Evolutionary conservation across 2,113 vertebrate genomes (phyloP).

Genomic region (Camelus dromedarius): DNA sequence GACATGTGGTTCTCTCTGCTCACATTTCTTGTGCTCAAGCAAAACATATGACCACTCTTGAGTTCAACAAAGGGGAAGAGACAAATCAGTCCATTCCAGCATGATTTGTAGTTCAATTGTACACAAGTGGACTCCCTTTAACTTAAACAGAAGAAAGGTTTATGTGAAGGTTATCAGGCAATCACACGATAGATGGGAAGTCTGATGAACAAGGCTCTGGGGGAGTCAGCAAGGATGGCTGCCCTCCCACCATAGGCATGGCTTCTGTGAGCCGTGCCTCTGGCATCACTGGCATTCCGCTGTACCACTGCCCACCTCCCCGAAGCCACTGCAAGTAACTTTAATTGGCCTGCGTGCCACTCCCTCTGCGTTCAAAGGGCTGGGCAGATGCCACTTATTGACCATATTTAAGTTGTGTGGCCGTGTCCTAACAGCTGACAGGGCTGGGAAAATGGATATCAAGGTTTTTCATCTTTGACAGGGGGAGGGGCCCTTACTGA

Average conservation of each 20-base stretch:
- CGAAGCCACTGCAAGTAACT: not conserved
- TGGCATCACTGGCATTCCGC: not conserved
- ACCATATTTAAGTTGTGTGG: not conserved
- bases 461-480: not conserved
- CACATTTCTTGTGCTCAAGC: not conserved
- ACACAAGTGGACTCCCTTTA: not conserved
- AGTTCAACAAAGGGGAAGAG: not conserved
- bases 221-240: rapidly evolving
- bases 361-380: not conserved
- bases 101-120: not conserved
- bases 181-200: not conserved
- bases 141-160: not conserved
- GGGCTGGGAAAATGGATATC: not conserved
- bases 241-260: no score
- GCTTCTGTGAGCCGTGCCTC: not conserved
- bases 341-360: not conserved
- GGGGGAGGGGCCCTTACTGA: not conserved
- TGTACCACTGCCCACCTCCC: not conserved
- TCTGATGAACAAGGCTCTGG: not conserved
- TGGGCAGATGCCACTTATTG: not conserved
- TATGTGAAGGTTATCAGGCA: not conserved
- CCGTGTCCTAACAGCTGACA: not conserved
- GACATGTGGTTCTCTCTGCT: not conserved
- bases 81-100: not conserved
- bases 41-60: not conserved